Evolutionary conservation across 2,113 vertebrate species (phyloP), one percentile per base, ranked within the genome.

Genomic region (Pyrgilauda ruficollis): DNA sequence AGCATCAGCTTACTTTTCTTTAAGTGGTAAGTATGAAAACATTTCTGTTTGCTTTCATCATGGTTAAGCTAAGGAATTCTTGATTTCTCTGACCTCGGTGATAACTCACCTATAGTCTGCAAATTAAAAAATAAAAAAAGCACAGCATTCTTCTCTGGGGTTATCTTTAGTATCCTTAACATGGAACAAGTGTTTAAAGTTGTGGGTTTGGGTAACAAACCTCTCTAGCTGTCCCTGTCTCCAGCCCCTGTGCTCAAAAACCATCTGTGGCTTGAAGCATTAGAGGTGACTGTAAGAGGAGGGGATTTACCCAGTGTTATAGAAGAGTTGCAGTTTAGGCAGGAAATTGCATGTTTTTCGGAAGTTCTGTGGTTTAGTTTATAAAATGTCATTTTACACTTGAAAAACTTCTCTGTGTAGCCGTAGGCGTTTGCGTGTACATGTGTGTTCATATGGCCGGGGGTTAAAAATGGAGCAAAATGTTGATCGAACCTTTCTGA

Each of bases 401-500:
- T 53, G 43, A 49, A 50, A 77, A 84, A 19, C 11, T n/a, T 50
- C 13, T n/a, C 50, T 27, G 24, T 0, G 2, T 52, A 30, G 61
- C 46, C 9, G 30, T 27, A 17, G 67, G 53, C 9, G 16, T 70
- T 7, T 13, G 39, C 4, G 59, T 75, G 8, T 31, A 18, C 0
- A 0, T 2, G 5, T 28, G 19, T 68, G 28, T 23, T 80, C 52
- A 1, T 12, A 8, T 3, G 50, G 62, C 9, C 0, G 0, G 15
- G 13, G 11, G 4, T 7, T 52, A 13, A 47, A 69, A 41, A 28
- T 61, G 47, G 31, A 61, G 33, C n/a, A 33, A 64, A 56, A 46
- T 4, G 28, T 6, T 39, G 26, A 7, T 27, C 19, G 37, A 59
- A 47, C 17, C 39, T 77, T 73, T 50, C 20, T 37, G n/a, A 35